Conservation (phyloP, 2,797 vertebrate species). For the Thalassophryne amazonica region DNA sequence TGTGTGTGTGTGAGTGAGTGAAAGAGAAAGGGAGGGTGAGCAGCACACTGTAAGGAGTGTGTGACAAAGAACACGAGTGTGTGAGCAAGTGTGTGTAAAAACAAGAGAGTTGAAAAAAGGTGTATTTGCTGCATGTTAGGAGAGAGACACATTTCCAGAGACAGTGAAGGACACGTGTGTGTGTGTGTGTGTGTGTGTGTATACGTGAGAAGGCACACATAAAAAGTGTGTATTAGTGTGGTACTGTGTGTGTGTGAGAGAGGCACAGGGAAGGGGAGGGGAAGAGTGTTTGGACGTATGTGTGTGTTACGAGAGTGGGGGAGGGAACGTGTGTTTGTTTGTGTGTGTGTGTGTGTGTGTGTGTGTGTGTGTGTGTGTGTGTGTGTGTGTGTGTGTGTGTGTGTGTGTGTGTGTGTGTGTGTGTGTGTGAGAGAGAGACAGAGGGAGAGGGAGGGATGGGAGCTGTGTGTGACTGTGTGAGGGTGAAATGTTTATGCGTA, state of each 20-base stretch:
- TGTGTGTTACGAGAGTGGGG: constrained; percentile 67
- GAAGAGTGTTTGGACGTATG: constrained; percentile 64
- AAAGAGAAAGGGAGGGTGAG: constrained; percentile 62
- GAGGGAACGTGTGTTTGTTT: constrained; percentile 60
- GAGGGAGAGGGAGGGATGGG: constrained; percentile 20
- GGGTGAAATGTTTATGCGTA: constrained; percentile 50
- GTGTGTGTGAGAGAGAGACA: not conserved
- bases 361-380: constrained; percentile 52
- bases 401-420: constrained; percentile 14
- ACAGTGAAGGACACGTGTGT: constrained; percentile 63
- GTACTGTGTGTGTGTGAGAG: constrained; percentile 17
- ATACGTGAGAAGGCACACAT: constrained; percentile 48
- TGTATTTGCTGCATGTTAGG: constrained; percentile 53
- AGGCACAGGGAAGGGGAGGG: constrained; percentile 72
- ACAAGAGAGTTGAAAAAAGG: constrained; percentile 45
- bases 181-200: constrained; percentile 33
- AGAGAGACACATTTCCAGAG: constrained; percentile 26
- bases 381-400: constrained; percentile 32
- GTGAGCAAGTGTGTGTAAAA: constrained; percentile 13
- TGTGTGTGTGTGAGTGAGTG: constrained; percentile 25
- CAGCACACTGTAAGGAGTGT: constrained; percentile 67
- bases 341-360: constrained; percentile 46
- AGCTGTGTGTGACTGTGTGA: constrained; percentile 39
- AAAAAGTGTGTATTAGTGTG: constrained; percentile 45
- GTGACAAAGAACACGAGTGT: constrained; percentile 67